Evolutionary conservation across 2,797 vertebrate genomes (phyloP), one percentile per base, ranked within the genome.

Genomic region (Okamejei kenojei): DNA sequence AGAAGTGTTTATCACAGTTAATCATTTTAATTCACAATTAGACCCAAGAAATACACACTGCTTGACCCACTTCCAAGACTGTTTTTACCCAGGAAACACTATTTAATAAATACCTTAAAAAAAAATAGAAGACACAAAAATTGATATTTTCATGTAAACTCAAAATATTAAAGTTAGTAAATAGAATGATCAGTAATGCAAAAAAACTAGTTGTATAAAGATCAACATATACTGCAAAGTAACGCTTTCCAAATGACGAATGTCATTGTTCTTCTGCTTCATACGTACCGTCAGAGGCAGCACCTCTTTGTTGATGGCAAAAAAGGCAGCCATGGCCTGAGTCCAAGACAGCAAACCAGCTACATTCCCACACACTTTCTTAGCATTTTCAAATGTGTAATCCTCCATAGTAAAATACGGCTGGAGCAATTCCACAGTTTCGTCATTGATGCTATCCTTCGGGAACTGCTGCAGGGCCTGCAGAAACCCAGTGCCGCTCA

Each of bases 311-410:
- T 97, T 97, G 94, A 97, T 94, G 78, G 95, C 95, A 93, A 96
- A 97, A 95, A 97, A 97, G 7, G 93, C 95, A 68, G 94, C 96
- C 96, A 97, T 97, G 11, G 96, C 96, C 93, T 95, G 93, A n/a
- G 96, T 97, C 96, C 96, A 97, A 0, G 96, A 96, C 11, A 97
- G 95, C 68, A 97, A 95, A 79, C 96, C 96, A 79, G 96, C 96
- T 93, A 97, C 96, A 1, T 97, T 97, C 58, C 96, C 96, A 63
- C 96, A 97, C 93, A 97, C 96, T 54, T 97, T 97, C 93, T 96
- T 95, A 84, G 95, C 96, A 91, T 94, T 93, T 90, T 96, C 95
- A 73, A 96, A 93, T 10, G 94, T 95, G n/a, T 97, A 97, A 76
- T 97, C 96, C 0, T 97, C 96, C 96, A 97, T 96, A 61, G 93